Evolutionary conservation across 2,113 vertebrate genomes (phyloP).

Genomic region (Sardina pilchardus): DNA sequence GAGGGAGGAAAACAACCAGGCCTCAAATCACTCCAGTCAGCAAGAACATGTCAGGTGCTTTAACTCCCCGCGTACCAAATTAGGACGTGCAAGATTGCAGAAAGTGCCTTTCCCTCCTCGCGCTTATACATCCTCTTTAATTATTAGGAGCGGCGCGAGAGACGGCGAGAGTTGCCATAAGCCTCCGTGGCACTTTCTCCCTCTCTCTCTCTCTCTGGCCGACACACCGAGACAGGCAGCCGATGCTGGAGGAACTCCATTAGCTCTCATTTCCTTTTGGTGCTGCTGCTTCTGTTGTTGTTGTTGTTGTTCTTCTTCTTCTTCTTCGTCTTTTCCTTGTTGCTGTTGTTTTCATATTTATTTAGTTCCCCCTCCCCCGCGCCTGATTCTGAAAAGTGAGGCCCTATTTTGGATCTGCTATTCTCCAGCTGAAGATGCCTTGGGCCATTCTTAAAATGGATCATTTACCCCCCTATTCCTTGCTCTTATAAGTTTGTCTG

Average conservation of each 20-base stretch:
- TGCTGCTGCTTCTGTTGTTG: background rate
- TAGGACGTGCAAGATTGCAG: conserved; percentile 82
- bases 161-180: conserved; percentile 32
- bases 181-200: background rate
- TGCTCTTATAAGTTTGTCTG: background rate
- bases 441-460: background rate
- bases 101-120: conserved; percentile 59
- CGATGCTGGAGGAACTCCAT: background rate
- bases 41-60: conserved; percentile 89
- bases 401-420: background rate
- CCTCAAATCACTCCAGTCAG: conserved; percentile 86
- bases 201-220: background rate
- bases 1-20: background rate
- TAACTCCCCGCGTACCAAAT: conserved; percentile 85
- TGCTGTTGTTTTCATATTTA: background rate
- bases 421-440: background rate
- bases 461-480: background rate
- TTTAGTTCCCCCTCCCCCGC: background rate
- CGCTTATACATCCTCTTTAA: conserved; percentile 65
- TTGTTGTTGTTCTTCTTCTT: background rate
- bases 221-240: background rate
- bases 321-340: background rate
- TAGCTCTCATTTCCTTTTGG: background rate
- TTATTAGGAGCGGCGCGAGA: conserved; percentile 67
- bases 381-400: background rate